Evolutionary conservation across 2,113 vertebrate genomes (phyloP), one percentile per base, ranked within the genome.

Genomic region (Illadopsis cleaveri): DNA sequence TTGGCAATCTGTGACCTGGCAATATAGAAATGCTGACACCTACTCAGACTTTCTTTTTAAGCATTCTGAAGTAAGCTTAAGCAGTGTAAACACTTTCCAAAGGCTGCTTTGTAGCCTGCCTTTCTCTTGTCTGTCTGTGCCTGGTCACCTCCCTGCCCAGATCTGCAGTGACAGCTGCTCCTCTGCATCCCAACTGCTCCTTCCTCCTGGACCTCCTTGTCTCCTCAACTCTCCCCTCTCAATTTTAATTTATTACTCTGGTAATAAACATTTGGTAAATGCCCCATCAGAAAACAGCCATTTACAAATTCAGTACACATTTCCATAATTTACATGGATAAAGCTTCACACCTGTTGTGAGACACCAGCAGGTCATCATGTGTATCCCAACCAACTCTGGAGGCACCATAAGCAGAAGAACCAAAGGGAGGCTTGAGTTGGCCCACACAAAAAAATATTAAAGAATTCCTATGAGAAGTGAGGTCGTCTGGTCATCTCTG

Each of bases 401-500:
- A 6, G 66, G 56, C 1, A 4, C 10, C 23, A 12, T 13, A 31
- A 75, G 38, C 2, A 25, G 47, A 87, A 60, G 20, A 70, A 57
- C 11, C 11, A n/a, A 79, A 78, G 12, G 9, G 13, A 18, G 48
- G 17, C 9, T 53, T 57, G 37, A 86, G 19, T 9, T 11, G 4
- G 30, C 9, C 16, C 23, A 11, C 27, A 19, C 12, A 16, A 87
- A 82, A 92, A 70, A 77, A 33, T 7, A 19, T 35, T 33, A 25
- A 4, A 56, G 12, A 54, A 23, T 42, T 62, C 27, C 13, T 62
- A 6, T 22, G 30, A 56, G 20, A 77, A 54, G 23, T 23, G 40
- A 33, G 31, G 8, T 42, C 1, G 0, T 13, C 6, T 18, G 6
- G 11, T 31, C 42, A 65, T 13, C 14, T 60, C 21, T 37, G 5